Evolutionary conservation across 2,888 invertebrate genomes (phyloP), one percentile per base, ranked within the genome.

Genomic region (Carterocephalus palaemon): DNA sequence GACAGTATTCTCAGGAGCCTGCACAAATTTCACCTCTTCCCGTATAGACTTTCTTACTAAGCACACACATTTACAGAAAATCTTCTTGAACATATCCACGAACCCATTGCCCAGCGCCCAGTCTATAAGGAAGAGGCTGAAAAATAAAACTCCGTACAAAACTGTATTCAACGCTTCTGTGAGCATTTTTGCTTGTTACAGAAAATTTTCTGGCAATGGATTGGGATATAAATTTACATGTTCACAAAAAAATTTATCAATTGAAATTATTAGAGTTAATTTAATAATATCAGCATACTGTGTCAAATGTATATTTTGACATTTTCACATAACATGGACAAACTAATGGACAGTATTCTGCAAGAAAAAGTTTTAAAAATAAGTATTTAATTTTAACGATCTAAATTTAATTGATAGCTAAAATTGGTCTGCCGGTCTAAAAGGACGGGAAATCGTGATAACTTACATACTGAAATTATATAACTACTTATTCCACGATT

Each of bases 21-120:
- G 45, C 2, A 46, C 48, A 1, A 56, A 37, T 7, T 62, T 70
- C 0, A 60, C 59, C 32, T 81, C 75, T 13, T 77, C 70, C 5
- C 51, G 62, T 3, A 79, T 48, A 1, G 65, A 53, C 31, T 57
- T 74, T 46, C 50, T 73, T 0, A 79, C 52, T 5, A 72, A 70
- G 49, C 77, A 75, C 0, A 63, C 40, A 1, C 73, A 32, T 39
- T 66, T 74, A 39, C 79, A 78, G 17, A 70, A 55, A 0, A 58
- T 10, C 24, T 45, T 67, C 20, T 66, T 67, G 2, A 67, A 57
- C 42, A 70, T 57, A 4, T 71, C 68, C 2, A 75, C 56, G 19
- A 79, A 66, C 0, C 79, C 83, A 57, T 80, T 75, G 1, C 81
- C 84, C 1, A 82, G 45, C 2, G 64, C 12, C 23, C 70, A 72